These are phyloP conservation scores for Microcebus tavaratra DNA, from an alignment of 2,113 vertebrate species.

Conservation along the genomic window DNA sequence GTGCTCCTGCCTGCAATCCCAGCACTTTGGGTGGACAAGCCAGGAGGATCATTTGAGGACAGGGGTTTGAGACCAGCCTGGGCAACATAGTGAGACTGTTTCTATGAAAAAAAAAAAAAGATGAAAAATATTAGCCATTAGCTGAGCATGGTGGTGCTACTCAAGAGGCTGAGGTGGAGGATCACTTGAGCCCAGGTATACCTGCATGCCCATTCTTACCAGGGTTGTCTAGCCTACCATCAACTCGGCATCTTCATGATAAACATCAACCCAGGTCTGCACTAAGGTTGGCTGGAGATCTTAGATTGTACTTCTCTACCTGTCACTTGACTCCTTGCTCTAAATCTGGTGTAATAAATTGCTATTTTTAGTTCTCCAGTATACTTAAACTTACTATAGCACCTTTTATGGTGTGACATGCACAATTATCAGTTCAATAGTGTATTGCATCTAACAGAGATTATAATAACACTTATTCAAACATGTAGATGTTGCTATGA, in stretches of 20 bases:
- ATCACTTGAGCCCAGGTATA: too few species aligned
- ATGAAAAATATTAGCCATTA: too few species aligned
- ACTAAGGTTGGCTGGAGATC: not conserved
- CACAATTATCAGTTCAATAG: constrained; percentile 63
- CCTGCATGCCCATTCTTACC: too few species aligned
- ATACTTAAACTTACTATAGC: constrained; percentile 20
- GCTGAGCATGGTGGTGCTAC: too few species aligned
- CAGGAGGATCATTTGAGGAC: too few species aligned
- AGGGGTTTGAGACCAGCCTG: too few species aligned
- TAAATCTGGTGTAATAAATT: constrained; percentile 27
- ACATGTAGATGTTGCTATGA: constrained; percentile 72
- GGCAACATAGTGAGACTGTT: too few species aligned
- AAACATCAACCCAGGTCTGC: not conserved
- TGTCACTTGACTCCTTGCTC: not conserved
- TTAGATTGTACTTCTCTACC: not conserved
- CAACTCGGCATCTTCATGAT: fast-evolving
- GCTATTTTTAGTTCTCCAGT: constrained; percentile 45
- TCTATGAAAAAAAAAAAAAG: too few species aligned
- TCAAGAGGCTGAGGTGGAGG: too few species aligned
- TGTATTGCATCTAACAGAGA: constrained; percentile 63
- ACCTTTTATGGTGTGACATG: constrained; percentile 50
- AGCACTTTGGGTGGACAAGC: too few species aligned
- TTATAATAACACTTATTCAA: constrained; percentile 78
- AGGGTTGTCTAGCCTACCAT: fast-evolving
- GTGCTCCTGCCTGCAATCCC: too few species aligned